phyloP scores from a whole-genome alignment of 2,797 vertebrate species.

The Trichosurus vulpecula region DNA sequence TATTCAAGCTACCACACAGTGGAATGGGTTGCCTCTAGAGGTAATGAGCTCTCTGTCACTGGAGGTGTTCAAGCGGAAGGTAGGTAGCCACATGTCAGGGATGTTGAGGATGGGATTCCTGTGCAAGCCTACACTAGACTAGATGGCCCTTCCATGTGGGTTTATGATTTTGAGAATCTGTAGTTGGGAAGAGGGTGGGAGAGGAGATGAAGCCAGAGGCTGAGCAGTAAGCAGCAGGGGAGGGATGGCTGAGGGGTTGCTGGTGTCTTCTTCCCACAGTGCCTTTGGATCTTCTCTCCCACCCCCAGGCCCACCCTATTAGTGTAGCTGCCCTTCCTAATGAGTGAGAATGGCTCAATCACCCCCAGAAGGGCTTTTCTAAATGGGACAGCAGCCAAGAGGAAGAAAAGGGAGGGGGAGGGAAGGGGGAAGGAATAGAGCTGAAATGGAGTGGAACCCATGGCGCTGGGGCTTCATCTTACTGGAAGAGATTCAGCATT shows the following conservation, averaged over 20 bases:
- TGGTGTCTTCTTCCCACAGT: background rate
- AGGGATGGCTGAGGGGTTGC: background rate
- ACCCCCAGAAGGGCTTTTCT: background rate
- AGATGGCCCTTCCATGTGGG: background rate
- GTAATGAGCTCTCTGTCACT: background rate
- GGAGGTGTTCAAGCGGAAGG: background rate
- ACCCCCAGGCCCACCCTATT: background rate
- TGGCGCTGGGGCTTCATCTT: background rate
- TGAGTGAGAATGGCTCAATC: background rate
- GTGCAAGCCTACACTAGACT: background rate
- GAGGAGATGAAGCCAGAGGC: background rate
- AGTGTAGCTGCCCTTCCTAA: background rate
- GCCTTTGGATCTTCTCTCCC: background rate
- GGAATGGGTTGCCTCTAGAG: background rate
- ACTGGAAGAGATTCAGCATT: background rate
- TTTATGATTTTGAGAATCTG: background rate
- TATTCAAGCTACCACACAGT: background rate
- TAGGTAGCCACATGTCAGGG: background rate
- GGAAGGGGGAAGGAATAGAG: background rate
- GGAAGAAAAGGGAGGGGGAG: background rate
- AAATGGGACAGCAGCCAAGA: background rate
- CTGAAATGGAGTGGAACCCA: accelerated
- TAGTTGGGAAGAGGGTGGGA: background rate
- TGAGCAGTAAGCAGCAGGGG: background rate
- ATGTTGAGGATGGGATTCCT: background rate